Conservation (phyloP, 1,140 invertebrate genomes). For the Pollicipes pollicipes region DNA sequence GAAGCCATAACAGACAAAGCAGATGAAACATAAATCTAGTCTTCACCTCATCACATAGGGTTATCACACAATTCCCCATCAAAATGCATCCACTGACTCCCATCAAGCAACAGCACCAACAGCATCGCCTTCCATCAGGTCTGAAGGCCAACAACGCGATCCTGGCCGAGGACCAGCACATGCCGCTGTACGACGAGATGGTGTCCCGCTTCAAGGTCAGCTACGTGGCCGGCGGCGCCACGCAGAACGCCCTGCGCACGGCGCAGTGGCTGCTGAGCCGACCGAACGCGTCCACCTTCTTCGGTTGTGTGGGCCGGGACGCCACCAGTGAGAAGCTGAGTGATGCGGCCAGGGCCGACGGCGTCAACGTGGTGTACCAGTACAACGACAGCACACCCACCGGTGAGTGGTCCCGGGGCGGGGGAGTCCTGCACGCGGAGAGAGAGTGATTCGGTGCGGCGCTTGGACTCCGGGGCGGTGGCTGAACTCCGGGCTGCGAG, state of each 20-base stretch:
- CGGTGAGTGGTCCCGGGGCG: conserved; percentile 34
- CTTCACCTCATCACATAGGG: too few species aligned
- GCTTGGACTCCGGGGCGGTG: too few species aligned
- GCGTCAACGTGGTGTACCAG: conserved; percentile 76
- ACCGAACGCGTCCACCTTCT: conserved; percentile 63
- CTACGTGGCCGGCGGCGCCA: conserved; percentile 87
- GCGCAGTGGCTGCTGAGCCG: conserved; percentile 79
- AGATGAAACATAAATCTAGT: too few species aligned
- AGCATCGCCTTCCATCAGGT: too few species aligned
- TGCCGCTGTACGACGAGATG: conserved; percentile 65
- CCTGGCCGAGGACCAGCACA: conserved; percentile 75
- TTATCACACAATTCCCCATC: too few species aligned
- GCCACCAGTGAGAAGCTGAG: conserved; percentile 72
- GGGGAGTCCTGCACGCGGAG: not conserved
- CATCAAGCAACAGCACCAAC: too few species aligned
- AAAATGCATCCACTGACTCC: too few species aligned
- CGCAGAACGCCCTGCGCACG: conserved; percentile 82
- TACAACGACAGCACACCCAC: conserved; percentile 56
- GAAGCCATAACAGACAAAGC: not conserved
- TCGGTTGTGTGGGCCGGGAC: conserved; percentile 88
- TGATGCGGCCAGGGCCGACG: conserved; percentile 56
- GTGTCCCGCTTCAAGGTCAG: conserved; percentile 53
- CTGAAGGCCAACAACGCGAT: conserved; percentile 87
- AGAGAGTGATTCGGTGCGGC: too few species aligned
- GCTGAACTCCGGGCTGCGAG: too few species aligned